These are phyloP conservation scores for Polypterus senegalus DNA, from an alignment of 2,113 vertebrate species.

Conservation along the genomic window DNA sequence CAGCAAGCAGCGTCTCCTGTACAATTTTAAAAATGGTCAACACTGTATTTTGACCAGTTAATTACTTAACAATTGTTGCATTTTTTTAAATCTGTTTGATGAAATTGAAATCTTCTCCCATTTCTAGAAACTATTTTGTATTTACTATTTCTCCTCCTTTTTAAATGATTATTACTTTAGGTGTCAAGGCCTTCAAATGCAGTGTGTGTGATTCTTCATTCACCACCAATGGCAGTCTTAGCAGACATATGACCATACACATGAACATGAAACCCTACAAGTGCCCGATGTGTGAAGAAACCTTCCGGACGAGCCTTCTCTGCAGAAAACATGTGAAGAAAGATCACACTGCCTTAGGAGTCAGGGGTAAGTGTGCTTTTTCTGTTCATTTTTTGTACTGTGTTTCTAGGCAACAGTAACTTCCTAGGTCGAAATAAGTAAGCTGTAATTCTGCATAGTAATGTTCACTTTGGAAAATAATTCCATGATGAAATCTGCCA, in stretches of 20 bases:
- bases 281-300: conserved; percentile 81
- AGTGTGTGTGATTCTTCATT: conserved; percentile 75
- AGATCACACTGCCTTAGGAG: conserved; percentile 56
- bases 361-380: conserved; percentile 42
- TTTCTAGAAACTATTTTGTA: too few species aligned
- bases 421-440: not conserved
- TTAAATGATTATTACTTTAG: conserved; percentile 32
- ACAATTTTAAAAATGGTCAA: too few species aligned
- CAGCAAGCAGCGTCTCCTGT: too few species aligned
- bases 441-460: not conserved
- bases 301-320: conserved; percentile 77
- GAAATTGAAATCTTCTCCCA: too few species aligned
- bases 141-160: not conserved
- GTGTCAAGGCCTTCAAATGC: conserved; percentile 88
- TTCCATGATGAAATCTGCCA: too few species aligned
- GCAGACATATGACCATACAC: conserved; percentile 87
- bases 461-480: too few species aligned
- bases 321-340: conserved; percentile 89
- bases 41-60: too few species aligned
- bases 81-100: too few species aligned
- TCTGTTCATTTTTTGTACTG: not conserved
- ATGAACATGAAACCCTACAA: conserved; percentile 78
- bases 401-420: not conserved
- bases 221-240: conserved; percentile 95
- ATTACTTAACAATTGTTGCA: too few species aligned